Base-by-base conservation (phyloP, 2,888 invertebrate genomes). In the Cosmorhoe ocellata region DNA sequence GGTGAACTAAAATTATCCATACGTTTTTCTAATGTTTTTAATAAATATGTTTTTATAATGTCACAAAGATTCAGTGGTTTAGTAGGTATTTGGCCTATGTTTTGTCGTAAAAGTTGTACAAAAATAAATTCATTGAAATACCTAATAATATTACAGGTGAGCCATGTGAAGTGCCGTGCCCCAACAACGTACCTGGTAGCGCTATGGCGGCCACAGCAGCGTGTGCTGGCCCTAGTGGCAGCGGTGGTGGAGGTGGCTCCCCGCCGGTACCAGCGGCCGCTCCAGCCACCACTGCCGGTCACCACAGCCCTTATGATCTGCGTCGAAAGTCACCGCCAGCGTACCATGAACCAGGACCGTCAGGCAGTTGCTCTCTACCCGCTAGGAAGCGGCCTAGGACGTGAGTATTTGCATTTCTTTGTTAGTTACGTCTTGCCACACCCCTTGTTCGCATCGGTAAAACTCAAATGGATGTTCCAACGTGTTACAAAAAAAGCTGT, bases 241-340 rank as follows among this genome's bases (percentile, higher is more conserved):
- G 90, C 69, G 91, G 92, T 65, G 82, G 85, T 42, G 88, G 91
- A 61, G 91, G 92, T 42, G 84, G 91, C 72, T 76, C 90, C 66
- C 79, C 91, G 64, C 90, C 91, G 8, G 87, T 88, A 81, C 88
- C 92, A 66, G 82, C 91, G 71, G 90, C 87, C 43, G 88, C 84
- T 70, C 87, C 79, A 92, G 97, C 91, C 93, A 95, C 84, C 93
- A 96, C 71, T 93, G 83, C 90, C 59, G 91, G 91, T 61, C 97
- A 97, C 84, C 96, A 96, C 81, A 96, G 97, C 62, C 97, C 97
- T 1, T 97, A 97, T 79, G 97, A 97, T 82, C 91, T 97, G 74
- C 92, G 97, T 57, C 92, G 97, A 68, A 97, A 97, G 87, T 96
- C 95, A 62, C 95, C 91, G 60, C 88, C 95, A 36, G 94, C 94